Base-by-base conservation (phyloP, 2,797 vertebrate species). In the Danio choprae region DNA sequence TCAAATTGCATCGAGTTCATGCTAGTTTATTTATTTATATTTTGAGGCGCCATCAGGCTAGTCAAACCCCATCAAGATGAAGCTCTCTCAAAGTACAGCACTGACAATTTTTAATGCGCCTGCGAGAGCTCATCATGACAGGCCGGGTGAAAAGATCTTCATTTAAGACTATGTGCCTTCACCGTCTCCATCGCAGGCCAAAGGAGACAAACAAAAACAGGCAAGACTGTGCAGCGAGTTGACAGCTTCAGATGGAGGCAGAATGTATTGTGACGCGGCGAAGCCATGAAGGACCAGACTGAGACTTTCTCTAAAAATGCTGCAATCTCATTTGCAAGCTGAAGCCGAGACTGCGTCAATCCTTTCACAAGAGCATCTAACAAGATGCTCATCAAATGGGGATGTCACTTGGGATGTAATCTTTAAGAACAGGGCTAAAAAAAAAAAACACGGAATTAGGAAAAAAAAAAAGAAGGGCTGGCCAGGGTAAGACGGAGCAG, bases 181-280 rank as follows among this genome's bases (percentile, higher is more conserved):
- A 22, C 22, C 74, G 50, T 48, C 59, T 70, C 67, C 59, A 72
- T 71, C 69, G 12, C 41, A n/a, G 51, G 51, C 68, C 82, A 77
- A 48, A 58, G 67, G 48, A 67, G 56, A 77, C 40, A 76, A 56
- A 75, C 73, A 83, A 81, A 81, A 65, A 68, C 59, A 68, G 48
- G 40, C 70, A 81, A 65, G 71, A 81, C 59, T 29, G 50, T 40
- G 53, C 53, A 51, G 64, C 8, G 38, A 43, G 55, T 59, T 18
- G 77, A 79, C 74, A 58, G 80, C 70, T 81, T 72, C 79, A 80
- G 71, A 83, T 85, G 80, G 81, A 87, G 82, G 65, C 58, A 58
- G 75, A 75, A 59, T 77, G 71, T 80, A 82, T 85, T 81, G 72
- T 40, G 67, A 83, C 69, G 60, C 48, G 63, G 56, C 72, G 82